phyloP scores from a whole-genome alignment of 2,113 vertebrate species.

The Tenrec ecaudatus region DNA sequence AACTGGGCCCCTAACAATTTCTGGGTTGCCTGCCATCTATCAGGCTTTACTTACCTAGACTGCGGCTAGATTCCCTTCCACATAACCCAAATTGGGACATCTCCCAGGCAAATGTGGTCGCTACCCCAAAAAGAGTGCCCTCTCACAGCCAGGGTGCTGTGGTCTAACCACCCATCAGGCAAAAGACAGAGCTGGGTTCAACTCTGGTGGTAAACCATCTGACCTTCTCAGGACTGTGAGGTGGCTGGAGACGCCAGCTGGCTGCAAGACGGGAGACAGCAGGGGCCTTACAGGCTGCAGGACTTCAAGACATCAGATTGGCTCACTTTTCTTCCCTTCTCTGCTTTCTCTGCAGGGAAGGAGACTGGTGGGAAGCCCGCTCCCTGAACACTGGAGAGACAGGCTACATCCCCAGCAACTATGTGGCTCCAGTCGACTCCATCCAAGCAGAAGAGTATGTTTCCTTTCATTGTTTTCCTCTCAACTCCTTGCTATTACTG shows the following conservation, averaged over 20 bases:
- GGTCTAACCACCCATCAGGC: not conserved
- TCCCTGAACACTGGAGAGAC: conserved; percentile 96
- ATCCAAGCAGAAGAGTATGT: conserved; percentile 99
- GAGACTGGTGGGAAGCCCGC: conserved; percentile 99
- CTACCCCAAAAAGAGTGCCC: not conserved
- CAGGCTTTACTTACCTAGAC: not conserved
- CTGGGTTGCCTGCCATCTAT: not conserved
- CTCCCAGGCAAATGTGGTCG: not conserved
- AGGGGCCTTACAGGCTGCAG: not conserved
- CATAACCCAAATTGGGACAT: not conserved
- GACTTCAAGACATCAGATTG: not conserved
- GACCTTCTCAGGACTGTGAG: not conserved
- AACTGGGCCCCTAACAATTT: not conserved
- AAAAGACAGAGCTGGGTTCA: not conserved
- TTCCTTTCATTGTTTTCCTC: conserved; percentile 70
- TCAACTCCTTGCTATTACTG: conserved; percentile 52
- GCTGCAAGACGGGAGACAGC: not conserved
- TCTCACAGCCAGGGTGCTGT: not conserved
- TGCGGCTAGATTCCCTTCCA: not conserved
- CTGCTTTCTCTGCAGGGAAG: conserved; percentile 91
- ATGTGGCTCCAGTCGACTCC: conserved; percentile 98
- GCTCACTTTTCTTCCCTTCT: conserved; percentile 11
- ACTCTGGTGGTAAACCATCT: not conserved
- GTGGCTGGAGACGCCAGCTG: not conserved
- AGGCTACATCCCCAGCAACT: conserved; percentile 99